A percentile compares a stretch with the other conserved stretches of the same genome.
Conservation (phyloP, 1,140 invertebrate species). For the Thaumatotibia leucotreta region DNA sequence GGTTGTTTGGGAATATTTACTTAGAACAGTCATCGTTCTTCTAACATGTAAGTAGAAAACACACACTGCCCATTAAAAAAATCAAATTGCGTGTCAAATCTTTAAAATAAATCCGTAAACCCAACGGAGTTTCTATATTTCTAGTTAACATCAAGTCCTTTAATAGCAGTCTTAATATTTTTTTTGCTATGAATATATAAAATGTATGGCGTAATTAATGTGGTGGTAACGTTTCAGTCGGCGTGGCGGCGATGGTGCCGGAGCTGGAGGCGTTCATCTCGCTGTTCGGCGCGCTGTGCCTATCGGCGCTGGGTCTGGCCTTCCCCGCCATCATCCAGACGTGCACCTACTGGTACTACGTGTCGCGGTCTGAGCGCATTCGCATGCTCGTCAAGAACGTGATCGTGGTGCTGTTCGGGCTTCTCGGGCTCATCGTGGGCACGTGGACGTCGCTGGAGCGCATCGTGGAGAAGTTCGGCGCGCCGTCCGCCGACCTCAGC, state of each 20-base stretch:
- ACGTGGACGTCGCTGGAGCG: slow-evolving; percentile 83
- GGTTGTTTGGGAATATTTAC: slow-evolving; percentile 63
- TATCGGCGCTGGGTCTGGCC: slow-evolving; percentile 89
- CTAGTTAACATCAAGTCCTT: neutral
- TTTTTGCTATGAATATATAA: neutral
- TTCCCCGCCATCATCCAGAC: slow-evolving; percentile 90
- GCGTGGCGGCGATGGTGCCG: slow-evolving; percentile 86
- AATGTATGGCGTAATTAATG: neutral
- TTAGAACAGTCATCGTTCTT: slow-evolving; percentile 62
- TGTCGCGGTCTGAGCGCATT: slow-evolving; percentile 60
- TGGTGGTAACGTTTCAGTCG: slow-evolving; percentile 78
- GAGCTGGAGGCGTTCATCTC: slow-evolving; percentile 91
- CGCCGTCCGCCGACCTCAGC: slow-evolving; percentile 16
- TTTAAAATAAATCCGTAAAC: too few species aligned
- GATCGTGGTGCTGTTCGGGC: slow-evolving; percentile 82
- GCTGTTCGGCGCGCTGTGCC: slow-evolving; percentile 88
- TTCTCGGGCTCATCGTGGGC: slow-evolving; percentile 82
- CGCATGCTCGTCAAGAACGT: slow-evolving; percentile 82
- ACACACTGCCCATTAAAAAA: neutral
- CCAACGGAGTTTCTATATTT: too few species aligned
- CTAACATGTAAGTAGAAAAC: slow-evolving; percentile 62
- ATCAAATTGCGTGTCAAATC: too few species aligned
- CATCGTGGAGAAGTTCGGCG: slow-evolving; percentile 79
- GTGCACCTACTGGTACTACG: slow-evolving; percentile 80
- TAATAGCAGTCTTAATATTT: neutral